A percentile compares a stretch with the other conserved stretches of the same genome.
These are phyloP conservation scores for Diplolepis rosae DNA, from an alignment of 2,888 invertebrate genomes.

Conservation along the genomic window DNA sequence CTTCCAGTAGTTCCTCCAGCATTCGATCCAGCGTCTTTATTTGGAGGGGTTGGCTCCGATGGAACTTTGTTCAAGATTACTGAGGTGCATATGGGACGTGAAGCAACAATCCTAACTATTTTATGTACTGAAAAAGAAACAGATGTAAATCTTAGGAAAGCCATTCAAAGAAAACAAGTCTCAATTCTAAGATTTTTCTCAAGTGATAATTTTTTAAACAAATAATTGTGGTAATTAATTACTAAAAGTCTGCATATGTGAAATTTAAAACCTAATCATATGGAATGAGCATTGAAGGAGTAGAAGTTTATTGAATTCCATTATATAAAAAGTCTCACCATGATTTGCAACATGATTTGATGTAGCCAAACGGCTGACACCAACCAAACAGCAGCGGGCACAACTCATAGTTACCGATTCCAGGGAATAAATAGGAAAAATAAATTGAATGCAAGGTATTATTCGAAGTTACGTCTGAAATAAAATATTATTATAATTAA, in stretches of 20 bases:
- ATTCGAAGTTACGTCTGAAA: constrained; percentile 13
- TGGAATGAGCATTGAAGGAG: too few relatives aligned
- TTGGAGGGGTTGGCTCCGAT: constrained; percentile 66
- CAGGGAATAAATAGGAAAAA: constrained; percentile 17
- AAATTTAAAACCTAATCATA: neutral
- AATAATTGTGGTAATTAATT: neutral
- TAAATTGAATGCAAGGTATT: constrained; percentile 23
- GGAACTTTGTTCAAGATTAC: constrained; percentile 64
- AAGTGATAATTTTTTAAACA: neutral
- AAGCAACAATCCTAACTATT: constrained; percentile 66
- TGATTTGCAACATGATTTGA: constrained; percentile 68
- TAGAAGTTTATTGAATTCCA: neutral
- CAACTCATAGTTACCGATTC: constrained; percentile 64
- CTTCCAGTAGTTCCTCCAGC: constrained; percentile 48
- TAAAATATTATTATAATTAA: constrained; percentile 26
- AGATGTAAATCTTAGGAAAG: neutral
- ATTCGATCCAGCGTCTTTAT: constrained; percentile 55
- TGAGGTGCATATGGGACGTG: constrained; percentile 62
- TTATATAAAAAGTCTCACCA: constrained; percentile 56
- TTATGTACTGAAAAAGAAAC: constrained; percentile 62
- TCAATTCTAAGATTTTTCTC: neutral
- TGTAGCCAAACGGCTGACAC: constrained; percentile 67
- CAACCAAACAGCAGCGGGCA: constrained; percentile 69
- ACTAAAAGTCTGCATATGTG: too few relatives aligned
- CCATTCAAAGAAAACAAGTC: neutral